Conservation (phyloP, 2,888 invertebrate genomes). For the Acanthacorydalis orientalis region DNA sequence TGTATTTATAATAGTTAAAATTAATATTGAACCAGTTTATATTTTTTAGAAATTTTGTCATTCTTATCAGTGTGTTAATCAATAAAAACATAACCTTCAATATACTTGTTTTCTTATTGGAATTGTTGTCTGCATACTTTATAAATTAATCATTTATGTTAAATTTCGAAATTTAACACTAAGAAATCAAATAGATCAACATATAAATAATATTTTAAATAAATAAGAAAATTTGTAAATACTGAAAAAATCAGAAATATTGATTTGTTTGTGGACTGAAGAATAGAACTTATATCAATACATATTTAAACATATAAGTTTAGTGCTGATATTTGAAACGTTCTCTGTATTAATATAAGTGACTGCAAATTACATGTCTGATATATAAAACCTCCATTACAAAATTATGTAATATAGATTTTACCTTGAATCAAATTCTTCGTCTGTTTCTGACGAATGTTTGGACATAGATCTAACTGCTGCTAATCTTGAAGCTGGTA, state of each 20-base stretch:
- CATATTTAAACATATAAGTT: background rate
- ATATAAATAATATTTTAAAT: too few species aligned
- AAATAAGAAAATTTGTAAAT: too few species aligned
- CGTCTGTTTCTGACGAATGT: slow-evolving; percentile 52
- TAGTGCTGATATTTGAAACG: background rate
- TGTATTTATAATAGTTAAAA: background rate
- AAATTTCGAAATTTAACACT: too few species aligned
- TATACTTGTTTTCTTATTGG: too few species aligned
- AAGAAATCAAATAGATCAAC: too few species aligned
- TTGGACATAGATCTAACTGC: slow-evolving; percentile 21
- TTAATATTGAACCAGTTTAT: background rate
- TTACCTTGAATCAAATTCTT: slow-evolving; percentile 65
- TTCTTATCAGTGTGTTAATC: too few species aligned
- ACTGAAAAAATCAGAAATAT: too few species aligned
- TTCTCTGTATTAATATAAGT: background rate
- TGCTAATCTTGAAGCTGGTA: slow-evolving; percentile 13
- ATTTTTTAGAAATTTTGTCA: too few species aligned
- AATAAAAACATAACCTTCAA: too few species aligned
- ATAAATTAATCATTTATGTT: too few species aligned
- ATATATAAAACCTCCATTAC: slow-evolving; percentile 12
- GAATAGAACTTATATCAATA: background rate
- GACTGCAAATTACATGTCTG: background rate
- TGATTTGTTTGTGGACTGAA: background rate
- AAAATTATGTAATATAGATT: slow-evolving; percentile 35
- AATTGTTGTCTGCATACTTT: too few species aligned